phyloP scores from a whole-genome alignment of 92 coral and sea anemone genomes.

The Zoanthus solanderi region DNA sequence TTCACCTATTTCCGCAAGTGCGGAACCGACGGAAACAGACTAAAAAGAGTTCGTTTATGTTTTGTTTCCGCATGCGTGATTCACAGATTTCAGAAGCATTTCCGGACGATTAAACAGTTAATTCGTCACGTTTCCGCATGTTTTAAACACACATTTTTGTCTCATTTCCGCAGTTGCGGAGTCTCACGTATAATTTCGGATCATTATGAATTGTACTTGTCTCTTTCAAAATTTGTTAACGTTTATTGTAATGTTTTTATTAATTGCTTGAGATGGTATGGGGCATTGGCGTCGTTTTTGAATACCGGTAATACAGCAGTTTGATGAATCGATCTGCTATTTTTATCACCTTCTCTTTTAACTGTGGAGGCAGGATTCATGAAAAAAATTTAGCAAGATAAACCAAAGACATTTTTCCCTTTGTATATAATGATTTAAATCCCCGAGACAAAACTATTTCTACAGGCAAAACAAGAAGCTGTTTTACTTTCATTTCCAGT shows the following conservation, averaged over 20 bases:
- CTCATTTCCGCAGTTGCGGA: no score
- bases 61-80: no score
- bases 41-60: no score
- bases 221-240: neutral
- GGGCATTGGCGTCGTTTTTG: neutral
- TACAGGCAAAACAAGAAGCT: neutral
- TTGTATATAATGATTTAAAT: slow-evolving; percentile 11
- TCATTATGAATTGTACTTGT: no score
- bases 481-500: slow-evolving; percentile 23
- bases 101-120: no score
- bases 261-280: neutral
- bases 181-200: neutral
- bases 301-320: neutral
- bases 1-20: no score
- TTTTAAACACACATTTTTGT: no score
- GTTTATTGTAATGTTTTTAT: neutral
- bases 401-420: neutral
- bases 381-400: neutral
- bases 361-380: neutral
- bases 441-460: neutral
- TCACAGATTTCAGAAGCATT: no score
- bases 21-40: no score
- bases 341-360: neutral
- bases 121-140: no score
- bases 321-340: neutral